Conservation (phyloP, 2,888 invertebrate genomes). For the Sialis lutaria region DNA sequence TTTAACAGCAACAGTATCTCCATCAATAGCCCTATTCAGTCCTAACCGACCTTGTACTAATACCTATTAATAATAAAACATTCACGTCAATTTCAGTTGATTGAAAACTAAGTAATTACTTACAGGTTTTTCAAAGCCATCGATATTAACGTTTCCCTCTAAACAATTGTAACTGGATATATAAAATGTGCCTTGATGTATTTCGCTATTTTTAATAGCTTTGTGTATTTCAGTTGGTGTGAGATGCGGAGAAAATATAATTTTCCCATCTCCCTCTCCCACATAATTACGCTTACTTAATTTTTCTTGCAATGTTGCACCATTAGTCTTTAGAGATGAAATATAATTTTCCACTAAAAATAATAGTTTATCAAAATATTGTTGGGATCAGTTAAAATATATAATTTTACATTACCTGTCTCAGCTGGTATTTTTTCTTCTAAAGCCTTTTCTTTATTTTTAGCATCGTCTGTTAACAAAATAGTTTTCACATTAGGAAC, state of each 20-base stretch:
- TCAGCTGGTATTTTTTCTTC: constrained; percentile 51
- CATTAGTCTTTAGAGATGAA: constrained; percentile 42
- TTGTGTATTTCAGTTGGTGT: constrained; percentile 57
- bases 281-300: constrained; percentile 50
- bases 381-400: neutral
- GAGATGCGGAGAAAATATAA: constrained; percentile 72
- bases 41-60: constrained; percentile 70
- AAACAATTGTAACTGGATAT: constrained; percentile 88
- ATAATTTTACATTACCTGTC: constrained; percentile 34
- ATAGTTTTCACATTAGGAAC: constrained; percentile 45
- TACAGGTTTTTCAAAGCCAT: constrained; percentile 63
- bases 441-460: constrained; percentile 53
- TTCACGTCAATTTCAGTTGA: neutral
- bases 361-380: neutral
- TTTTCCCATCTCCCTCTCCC: constrained; percentile 38
- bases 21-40: constrained; percentile 87
- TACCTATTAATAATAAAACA: constrained; percentile 31
- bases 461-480: constrained; percentile 70
- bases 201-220: constrained; percentile 59
- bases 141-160: constrained; percentile 75
- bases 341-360: constrained; percentile 58
- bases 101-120: constrained; percentile 17
- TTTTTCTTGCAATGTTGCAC: constrained; percentile 62
- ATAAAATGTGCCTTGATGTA: constrained; percentile 65
- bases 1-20: constrained; percentile 83